Conservation (phyloP, 2,888 invertebrate genomes). For the Drosophila formosana region DNA sequence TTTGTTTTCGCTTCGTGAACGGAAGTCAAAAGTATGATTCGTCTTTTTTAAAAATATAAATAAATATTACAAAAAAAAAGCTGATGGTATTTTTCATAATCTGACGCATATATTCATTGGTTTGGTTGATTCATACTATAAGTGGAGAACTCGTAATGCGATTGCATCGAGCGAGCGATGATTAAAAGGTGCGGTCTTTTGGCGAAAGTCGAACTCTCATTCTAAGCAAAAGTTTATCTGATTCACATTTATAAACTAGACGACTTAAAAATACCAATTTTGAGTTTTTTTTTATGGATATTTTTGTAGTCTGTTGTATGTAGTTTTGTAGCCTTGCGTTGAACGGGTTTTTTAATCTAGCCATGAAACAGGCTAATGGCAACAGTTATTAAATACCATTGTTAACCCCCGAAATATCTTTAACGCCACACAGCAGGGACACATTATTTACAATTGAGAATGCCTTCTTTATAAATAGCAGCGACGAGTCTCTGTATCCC, state of each 20-base stretch:
- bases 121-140: conserved; percentile 28
- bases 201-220: conserved; percentile 39
- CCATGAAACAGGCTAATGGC: conserved; percentile 61
- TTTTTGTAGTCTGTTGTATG: conserved; percentile 26
- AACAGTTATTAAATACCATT: conserved; percentile 35
- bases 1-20: conserved; percentile 32
- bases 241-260: conserved; percentile 22
- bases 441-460: conserved; percentile 32
- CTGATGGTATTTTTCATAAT: conserved; percentile 3
- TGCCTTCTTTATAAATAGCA: conserved; percentile 33
- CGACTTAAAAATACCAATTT: conserved; percentile 23
- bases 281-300: conserved; percentile 16
- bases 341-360: conserved; percentile 42
- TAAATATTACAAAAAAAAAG: not conserved
- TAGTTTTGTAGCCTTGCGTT: conserved; percentile 52
- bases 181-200: conserved; percentile 39
- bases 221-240: conserved; percentile 25
- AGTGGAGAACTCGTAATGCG: conserved; percentile 6
- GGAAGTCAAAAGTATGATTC: conserved; percentile 48
- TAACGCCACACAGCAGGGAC: conserved; percentile 17
- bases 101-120: conserved; percentile 17
- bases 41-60: conserved; percentile 21
- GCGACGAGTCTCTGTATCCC: conserved; percentile 14
- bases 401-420: conserved; percentile 26
- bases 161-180: conserved; percentile 9